Percentiles rank a stretch among this genome's conserved stretches.
These are phyloP conservation scores for Tromatobia lineatoria DNA, from an alignment of 2,888 invertebrate genomes.

Conservation along the genomic window DNA sequence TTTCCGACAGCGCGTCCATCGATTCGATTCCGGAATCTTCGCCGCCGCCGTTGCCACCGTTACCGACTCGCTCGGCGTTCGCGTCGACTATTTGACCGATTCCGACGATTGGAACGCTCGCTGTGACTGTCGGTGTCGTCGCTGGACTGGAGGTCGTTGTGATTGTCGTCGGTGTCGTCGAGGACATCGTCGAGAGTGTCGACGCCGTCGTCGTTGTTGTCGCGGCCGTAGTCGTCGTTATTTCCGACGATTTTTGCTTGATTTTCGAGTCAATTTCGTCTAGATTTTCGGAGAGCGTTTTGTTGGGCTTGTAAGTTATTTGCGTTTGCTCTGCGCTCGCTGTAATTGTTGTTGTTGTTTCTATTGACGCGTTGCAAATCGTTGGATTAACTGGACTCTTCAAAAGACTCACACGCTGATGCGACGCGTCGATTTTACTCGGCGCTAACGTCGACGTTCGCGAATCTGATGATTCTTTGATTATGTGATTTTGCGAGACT, in stretches of 20 bases:
- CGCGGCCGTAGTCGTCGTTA: slow-evolving; percentile 71
- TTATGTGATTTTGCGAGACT: slow-evolving; percentile 78
- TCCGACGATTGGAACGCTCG: slow-evolving; percentile 75
- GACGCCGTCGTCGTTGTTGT: slow-evolving; percentile 11
- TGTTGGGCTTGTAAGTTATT: slow-evolving; percentile 74
- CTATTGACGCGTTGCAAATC: slow-evolving; percentile 66
- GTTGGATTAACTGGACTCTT: slow-evolving; percentile 75
- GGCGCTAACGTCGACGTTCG: slow-evolving; percentile 58
- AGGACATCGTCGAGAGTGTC: slow-evolving; percentile 22
- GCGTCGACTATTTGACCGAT: slow-evolving; percentile 74
- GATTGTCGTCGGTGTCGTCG: slow-evolving; percentile 5
- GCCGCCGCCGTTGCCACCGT: slow-evolving; percentile 85
- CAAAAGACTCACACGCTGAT: slow-evolving; percentile 80
- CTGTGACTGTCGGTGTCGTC: background rate
- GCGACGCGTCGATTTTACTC: slow-evolving; percentile 74
- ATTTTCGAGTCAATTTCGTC: slow-evolving; percentile 85
- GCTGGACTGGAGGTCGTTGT: slow-evolving; percentile 20
- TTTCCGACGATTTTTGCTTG: slow-evolving; percentile 87
- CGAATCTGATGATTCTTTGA: slow-evolving; percentile 73
- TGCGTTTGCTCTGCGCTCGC: slow-evolving; percentile 42
- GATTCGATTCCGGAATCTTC: slow-evolving; percentile 97
- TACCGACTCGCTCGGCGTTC: slow-evolving; percentile 76
- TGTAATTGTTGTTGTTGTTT: slow-evolving; percentile 62
- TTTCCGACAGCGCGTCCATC: slow-evolving; percentile 97
- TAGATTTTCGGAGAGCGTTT: slow-evolving; percentile 86